Conservation (phyloP, 2,113 vertebrate species). For the Vanacampus margaritifer region DNA sequence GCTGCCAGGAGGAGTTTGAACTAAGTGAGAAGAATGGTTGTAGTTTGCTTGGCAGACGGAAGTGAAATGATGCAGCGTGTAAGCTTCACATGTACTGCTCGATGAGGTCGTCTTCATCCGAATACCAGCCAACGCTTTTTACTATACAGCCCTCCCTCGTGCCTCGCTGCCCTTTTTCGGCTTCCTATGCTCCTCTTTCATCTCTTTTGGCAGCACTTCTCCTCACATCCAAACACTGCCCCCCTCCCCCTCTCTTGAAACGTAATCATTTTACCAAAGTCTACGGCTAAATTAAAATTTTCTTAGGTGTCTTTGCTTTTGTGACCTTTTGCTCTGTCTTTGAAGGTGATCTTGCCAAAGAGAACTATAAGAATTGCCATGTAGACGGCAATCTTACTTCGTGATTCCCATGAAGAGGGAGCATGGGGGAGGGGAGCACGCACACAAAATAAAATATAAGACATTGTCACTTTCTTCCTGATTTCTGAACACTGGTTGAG, state of each 20-base stretch:
- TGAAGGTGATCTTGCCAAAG: conserved; percentile 67
- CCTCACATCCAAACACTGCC: conserved; percentile 9
- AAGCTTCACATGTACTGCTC: conserved; percentile 22
- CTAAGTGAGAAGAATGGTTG: conserved; percentile 10
- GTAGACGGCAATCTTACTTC: conserved; percentile 56
- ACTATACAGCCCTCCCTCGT: conserved; percentile 23
- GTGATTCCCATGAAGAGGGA: conserved; percentile 37
- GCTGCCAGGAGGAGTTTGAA: conserved; percentile 25
- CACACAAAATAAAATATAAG: background rate
- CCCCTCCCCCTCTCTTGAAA: background rate
- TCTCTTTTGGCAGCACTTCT: conserved; percentile 20
- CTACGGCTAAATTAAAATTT: background rate
- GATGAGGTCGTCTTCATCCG: conserved; percentile 27
- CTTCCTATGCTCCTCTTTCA: conserved; percentile 20
- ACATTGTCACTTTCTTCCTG: conserved; percentile 2
- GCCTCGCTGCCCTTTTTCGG: conserved; percentile 13
- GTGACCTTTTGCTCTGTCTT: conserved; percentile 30
- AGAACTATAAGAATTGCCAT: conserved; percentile 60
- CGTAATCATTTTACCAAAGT: background rate
- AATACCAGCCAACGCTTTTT: conserved; percentile 11
- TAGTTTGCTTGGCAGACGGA: conserved; percentile 14
- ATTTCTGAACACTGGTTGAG: conserved; percentile 46
- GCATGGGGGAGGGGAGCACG: background rate
- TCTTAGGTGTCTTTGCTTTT: conserved; percentile 19
- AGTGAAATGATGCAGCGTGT: conserved; percentile 11